These are phyloP conservation scores for Notodonta dromedarius DNA, from an alignment of 2,888 invertebrate species.

Conservation along the genomic window DNA sequence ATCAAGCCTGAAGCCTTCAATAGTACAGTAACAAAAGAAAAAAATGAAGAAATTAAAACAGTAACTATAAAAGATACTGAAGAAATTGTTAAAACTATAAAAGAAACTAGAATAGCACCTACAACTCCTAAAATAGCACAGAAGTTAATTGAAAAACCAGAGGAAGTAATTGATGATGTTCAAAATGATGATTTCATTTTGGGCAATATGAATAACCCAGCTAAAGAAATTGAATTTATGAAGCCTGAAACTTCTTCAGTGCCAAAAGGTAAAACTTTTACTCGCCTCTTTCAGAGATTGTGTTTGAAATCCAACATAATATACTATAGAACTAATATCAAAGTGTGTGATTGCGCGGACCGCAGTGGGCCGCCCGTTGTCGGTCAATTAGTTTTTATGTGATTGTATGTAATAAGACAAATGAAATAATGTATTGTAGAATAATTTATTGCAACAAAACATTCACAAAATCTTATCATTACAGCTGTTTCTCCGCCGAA, in stretches of 20 bases:
- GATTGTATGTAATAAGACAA: no score
- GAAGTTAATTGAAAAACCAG: slow-evolving; percentile 10
- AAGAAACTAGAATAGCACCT: background rate
- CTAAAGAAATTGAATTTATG: slow-evolving; percentile 2
- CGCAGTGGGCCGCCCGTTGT: no score
- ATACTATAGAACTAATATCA: no score
- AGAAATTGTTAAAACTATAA: background rate
- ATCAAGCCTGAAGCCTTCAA: background rate
- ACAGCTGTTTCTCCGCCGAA: slow-evolving; percentile 31
- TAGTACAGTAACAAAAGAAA: background rate
- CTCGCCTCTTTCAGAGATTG: background rate
- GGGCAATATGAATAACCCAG: slow-evolving; percentile 12
- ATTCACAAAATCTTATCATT: slow-evolving; percentile 12
- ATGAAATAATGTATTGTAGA: background rate
- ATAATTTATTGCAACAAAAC: background rate
- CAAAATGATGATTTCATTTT: slow-evolving; percentile 22
- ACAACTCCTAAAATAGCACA: slow-evolving; percentile 1
- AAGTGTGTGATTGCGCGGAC: no score
- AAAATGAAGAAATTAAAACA: slow-evolving; percentile 4
- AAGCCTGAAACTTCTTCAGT: background rate
- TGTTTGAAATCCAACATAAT: no score
- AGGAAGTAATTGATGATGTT: slow-evolving; percentile 3
- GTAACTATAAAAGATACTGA: background rate
- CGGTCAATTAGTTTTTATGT: no score
- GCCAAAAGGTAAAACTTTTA: slow-evolving; percentile 15